Evolutionary conservation across 2,797 vertebrate genomes (phyloP).

Genomic region (Tangara arthus): DNA sequence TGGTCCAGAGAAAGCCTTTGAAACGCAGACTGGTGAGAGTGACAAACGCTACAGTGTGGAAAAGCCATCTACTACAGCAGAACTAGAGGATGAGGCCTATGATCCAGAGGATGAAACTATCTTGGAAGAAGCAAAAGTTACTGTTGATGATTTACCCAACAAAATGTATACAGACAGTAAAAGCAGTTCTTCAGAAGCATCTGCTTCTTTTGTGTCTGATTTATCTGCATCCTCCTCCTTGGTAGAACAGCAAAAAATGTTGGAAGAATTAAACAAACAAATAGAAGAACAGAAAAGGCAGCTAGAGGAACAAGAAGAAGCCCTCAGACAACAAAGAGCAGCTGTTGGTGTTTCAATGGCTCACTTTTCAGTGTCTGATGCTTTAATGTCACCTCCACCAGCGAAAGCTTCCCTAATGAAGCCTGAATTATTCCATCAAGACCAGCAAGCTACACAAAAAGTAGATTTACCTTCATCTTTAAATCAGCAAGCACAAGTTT

Average conservation of each 20-base stretch:
- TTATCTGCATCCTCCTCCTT: conserved; percentile 76
- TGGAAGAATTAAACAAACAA: conserved; percentile 95
- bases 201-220: conserved; percentile 45
- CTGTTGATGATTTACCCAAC: conserved; percentile 76
- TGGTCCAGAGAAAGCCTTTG: conserved; percentile 79
- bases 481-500: conserved; percentile 61
- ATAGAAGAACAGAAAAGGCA: conserved; percentile 96
- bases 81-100: conserved; percentile 87
- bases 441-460: conserved; percentile 68
- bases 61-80: conserved; percentile 36
- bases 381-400: conserved; percentile 89
- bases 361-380: conserved; percentile 93
- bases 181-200: neutral
- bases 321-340: conserved; percentile 90
- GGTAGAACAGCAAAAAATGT: conserved; percentile 91
- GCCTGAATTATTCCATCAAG: conserved; percentile 73
- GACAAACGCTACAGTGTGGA: conserved; percentile 56
- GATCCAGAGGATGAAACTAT: conserved; percentile 97
- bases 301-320: conserved; percentile 93
- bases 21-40: conserved; percentile 40
- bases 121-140: conserved; percentile 88
- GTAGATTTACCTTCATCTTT: conserved; percentile 40
- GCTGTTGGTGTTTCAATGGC: conserved; percentile 96
- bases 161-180: conserved; percentile 75
- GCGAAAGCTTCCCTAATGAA: conserved; percentile 76